Base-by-base conservation (phyloP, 2,888 invertebrate genomes). In the Drosophila rubida region DNA sequence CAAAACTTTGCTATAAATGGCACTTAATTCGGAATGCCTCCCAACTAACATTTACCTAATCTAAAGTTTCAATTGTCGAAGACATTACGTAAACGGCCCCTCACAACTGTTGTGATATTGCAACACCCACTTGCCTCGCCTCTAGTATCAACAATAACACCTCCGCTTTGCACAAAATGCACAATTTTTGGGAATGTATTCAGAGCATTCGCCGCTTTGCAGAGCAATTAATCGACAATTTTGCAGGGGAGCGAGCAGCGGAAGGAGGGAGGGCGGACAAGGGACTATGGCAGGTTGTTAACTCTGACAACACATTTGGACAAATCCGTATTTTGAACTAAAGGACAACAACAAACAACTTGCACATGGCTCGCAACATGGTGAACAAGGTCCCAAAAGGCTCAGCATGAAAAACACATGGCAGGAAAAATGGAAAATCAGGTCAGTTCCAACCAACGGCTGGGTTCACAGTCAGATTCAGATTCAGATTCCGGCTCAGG, bases 341-440 rank as follows among this genome's bases (percentile, higher is more conserved):
- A 54, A 85, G 85, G 59, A 77, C 64, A 80, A 76, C 61, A 77
- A 42, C 68, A 79, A 75, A 76, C 80, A 76, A 58, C 68, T 54
- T 60, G 14, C 48, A 35, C 14, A 35, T 32, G 32, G n/a, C 48
- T 37, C n/a, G 41, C 14, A 46, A 75, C 50, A 69, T 65, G 77
- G 71, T 51, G 55, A 65, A 80, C 78, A 80, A 67, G 77, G 72
- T 76, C 74, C 80, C 64, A 60, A 64, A 67, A 39, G 68, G 67
- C 55, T 55, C 51, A 84, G 78, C 89, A 90, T 74, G 75, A 55
- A 80, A 81, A 87, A 87, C 90, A 89, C 89, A 89, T 90, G 89
- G 88, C 88, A 67, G 63, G 79, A 87, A 89, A 83, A 87, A 86
- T 83, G 69, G 65, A 64, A 86, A 89, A 85, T 83, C 78, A 87